phyloP scores from a whole-genome alignment of 1,140 invertebrate genomes.

The Agraylea sexmaculata region DNA sequence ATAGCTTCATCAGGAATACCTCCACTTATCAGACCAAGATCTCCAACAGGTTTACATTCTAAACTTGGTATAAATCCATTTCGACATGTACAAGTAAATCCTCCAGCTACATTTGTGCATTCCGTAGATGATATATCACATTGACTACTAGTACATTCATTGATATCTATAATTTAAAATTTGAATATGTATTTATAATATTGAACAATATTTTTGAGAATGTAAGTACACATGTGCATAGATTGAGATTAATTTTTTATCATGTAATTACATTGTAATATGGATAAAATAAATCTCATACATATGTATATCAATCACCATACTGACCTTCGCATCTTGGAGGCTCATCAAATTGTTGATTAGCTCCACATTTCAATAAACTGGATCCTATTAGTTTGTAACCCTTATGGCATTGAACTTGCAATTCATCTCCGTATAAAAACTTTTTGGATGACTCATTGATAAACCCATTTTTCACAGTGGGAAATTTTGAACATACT shows the following conservation, averaged over 20 bases:
- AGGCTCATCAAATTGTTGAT: constrained; percentile 72
- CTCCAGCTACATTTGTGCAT: constrained; percentile 82
- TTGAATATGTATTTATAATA: constrained; percentile 6
- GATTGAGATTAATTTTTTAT: too few relatives aligned
- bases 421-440: constrained; percentile 80
- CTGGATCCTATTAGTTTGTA: constrained; percentile 76
- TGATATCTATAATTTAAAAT: constrained; percentile 54
- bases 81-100: constrained; percentile 84
- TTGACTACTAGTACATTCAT: constrained; percentile 81
- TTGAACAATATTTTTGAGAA: constrained; percentile 6
- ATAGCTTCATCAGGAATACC: constrained; percentile 84
- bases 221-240: too few relatives aligned
- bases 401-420: constrained; percentile 85
- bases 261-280: too few relatives aligned
- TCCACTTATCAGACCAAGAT: constrained; percentile 78
- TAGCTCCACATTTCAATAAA: constrained; percentile 76
- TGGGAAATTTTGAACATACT: constrained; percentile 69
- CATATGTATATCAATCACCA: too few relatives aligned
- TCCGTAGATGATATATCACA: constrained; percentile 84
- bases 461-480: constrained; percentile 74
- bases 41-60: constrained; percentile 79
- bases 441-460: constrained; percentile 64
- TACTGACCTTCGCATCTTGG: constrained; percentile 67
- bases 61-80: constrained; percentile 74
- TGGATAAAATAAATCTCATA: too few relatives aligned